Percentiles rank a stretch among this genome's conserved stretches.
phyloP scores from a whole-genome alignment of 2,113 vertebrate genomes.

The Hemiscyllium ocellatum region DNA sequence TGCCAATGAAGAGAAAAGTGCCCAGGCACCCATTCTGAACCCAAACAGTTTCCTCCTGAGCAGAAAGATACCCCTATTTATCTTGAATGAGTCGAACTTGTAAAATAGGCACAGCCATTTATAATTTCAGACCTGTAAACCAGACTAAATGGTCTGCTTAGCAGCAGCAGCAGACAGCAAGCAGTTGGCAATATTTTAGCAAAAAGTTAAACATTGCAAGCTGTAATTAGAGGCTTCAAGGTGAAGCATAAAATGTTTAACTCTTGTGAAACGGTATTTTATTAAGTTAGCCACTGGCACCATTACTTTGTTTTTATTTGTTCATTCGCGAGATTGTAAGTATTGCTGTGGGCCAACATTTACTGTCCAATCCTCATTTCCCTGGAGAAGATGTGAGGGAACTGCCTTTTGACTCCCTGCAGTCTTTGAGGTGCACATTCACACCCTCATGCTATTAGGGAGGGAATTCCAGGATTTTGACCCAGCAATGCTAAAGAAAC shows the following conservation, averaged over 20 bases:
- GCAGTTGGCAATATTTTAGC: neutral
- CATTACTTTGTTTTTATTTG: too few relatives aligned
- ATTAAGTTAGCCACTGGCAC: neutral
- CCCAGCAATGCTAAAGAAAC: too few relatives aligned
- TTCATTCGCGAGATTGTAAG: too few relatives aligned
- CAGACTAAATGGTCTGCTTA: neutral
- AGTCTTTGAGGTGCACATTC: too few relatives aligned
- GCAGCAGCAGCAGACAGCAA: neutral
- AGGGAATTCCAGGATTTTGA: too few relatives aligned
- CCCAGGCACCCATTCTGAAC: neutral
- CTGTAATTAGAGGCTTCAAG: conserved; percentile 2
- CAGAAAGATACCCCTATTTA: neutral
- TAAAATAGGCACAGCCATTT: neutral
- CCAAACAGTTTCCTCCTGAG: neutral
- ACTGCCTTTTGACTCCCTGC: too few relatives aligned
- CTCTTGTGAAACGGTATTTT: neutral
- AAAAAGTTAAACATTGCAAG: neutral
- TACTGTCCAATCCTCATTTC: too few relatives aligned
- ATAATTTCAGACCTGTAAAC: neutral
- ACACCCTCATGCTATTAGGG: too few relatives aligned
- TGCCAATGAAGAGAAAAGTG: neutral
- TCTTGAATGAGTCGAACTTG: neutral
- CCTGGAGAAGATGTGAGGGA: too few relatives aligned
- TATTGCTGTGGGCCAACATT: too few relatives aligned
- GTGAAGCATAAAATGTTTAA: neutral